Evolutionary conservation across 2,113 vertebrate genomes (phyloP), one percentile per base, ranked within the genome.

Genomic region (Pseudolaguvia tuberculata): DNA sequence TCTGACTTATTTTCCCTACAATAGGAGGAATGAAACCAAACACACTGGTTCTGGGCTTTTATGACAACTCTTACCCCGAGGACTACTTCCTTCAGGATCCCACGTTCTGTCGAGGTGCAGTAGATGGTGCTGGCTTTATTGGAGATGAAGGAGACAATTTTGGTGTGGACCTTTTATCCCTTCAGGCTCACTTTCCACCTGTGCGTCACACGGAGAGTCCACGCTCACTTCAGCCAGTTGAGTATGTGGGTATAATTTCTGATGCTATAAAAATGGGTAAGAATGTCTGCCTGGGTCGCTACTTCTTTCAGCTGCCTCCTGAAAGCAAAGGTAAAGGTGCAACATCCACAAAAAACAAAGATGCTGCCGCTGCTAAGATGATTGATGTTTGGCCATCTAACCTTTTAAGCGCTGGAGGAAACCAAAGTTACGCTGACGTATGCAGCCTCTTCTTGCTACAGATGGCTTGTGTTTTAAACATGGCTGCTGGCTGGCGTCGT

Each of bases 11-110:
- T 58, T 1, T 35, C n/a, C 61, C 51, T 76, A 31, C 45, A 23
- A 51, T 81, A 96, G 94, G 94, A 9, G 94, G 94, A 29, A 96
- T 96, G 94, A 96, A 96, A 84, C 94, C 94, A 75, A 96, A 96
- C 85, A 96, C 89, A 0, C 73, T 96, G 82, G 89, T 96, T 63
- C 81, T 96, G 51, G 94, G 94, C 9, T 96, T 96, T 85, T 96
- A 96, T 0, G 94, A 96, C 70, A 88, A 90, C 75, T 84, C 87
- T 48, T 88, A 86, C 13, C 93, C 94, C 0, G 93, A 95, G 45
- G 94, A 96, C 85, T 94, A 93, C 80, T 94, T 96, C 85, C 88
- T 94, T 3, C 91, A 90, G 7, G 94, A 96, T 47, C 85, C 90
- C 0, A 93, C 89, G 0, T 96, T 96, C 82, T 90, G 85, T 0